These are phyloP conservation scores for Macroglossus sobrinus DNA, from an alignment of 2,113 vertebrate genomes.

Conservation along the genomic window DNA sequence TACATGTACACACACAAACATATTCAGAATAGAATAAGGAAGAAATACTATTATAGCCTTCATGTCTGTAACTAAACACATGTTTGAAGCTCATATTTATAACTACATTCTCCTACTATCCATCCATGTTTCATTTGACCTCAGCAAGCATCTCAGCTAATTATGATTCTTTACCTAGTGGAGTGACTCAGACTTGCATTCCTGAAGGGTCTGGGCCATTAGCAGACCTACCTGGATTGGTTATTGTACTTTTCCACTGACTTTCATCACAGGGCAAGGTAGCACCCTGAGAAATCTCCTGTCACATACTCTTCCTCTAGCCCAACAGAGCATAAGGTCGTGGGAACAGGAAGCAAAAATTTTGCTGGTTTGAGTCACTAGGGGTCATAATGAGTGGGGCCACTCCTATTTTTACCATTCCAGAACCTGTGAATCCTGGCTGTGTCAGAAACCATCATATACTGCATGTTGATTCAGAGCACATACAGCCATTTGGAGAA, in stretches of 20 bases:
- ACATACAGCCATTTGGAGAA: background rate
- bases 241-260: background rate
- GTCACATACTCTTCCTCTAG: background rate
- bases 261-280: background rate
- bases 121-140: background rate
- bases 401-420: background rate
- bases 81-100: background rate
- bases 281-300: background rate
- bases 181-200: background rate
- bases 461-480: background rate
- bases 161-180: background rate
- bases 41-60: background rate
- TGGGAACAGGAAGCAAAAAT: background rate
- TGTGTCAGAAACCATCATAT: background rate
- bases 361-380: background rate
- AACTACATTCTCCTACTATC: background rate
- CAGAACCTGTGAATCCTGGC: background rate
- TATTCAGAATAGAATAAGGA: background rate
- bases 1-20: background rate
- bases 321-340: background rate
- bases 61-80: background rate
- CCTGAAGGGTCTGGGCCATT: background rate
- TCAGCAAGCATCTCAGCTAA: background rate
- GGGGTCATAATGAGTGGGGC: background rate
- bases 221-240: background rate